A percentile compares a stretch with the other conserved stretches of the same genome.
phyloP scores from a whole-genome alignment of 1,140 invertebrate genomes.

The Andrena cerasifolii region DNA sequence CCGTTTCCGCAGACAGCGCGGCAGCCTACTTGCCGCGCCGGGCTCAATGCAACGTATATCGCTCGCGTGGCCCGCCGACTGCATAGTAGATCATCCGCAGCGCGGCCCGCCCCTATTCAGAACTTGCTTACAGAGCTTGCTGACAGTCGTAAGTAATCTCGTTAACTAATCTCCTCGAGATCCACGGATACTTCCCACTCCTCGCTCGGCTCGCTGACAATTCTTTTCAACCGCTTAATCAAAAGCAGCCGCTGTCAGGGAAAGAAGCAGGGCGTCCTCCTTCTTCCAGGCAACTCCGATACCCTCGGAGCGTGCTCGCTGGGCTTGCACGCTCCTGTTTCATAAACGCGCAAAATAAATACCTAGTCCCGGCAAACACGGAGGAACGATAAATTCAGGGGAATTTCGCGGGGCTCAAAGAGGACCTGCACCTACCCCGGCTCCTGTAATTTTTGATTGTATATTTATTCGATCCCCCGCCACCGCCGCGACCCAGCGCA shows the following conservation, averaged over 20 bases:
- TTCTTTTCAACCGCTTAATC: not conserved
- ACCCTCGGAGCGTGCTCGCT: too few relatives aligned
- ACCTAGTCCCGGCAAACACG: constrained; percentile 52
- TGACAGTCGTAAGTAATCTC: constrained; percentile 39
- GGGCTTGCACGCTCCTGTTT: too few relatives aligned
- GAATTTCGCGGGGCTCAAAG: too few relatives aligned
- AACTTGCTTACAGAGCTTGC: constrained; percentile 36
- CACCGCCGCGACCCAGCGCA: not conserved
- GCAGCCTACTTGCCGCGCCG: constrained; percentile 8
- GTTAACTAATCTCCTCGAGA: constrained; percentile 40
- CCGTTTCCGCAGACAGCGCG: constrained; percentile 42
- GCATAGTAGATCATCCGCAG: constrained; percentile 41
- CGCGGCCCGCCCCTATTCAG: constrained; percentile 21
- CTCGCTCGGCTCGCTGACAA: not conserved
- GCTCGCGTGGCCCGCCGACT: constrained; percentile 31
- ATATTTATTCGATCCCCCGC: constrained; percentile 62
- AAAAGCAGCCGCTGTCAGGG: too few relatives aligned
- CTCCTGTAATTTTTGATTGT: constrained; percentile 46
- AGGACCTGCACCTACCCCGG: too few relatives aligned
- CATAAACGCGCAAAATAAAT: constrained; percentile 62
- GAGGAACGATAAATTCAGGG: constrained; percentile 44
- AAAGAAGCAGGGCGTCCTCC: too few relatives aligned
- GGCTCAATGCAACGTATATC: constrained; percentile 32
- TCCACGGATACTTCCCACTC: not conserved
- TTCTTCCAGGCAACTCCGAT: too few relatives aligned